phyloP scores from a whole-genome alignment of 2,113 vertebrate genomes.

The Lagopus muta region DNA sequence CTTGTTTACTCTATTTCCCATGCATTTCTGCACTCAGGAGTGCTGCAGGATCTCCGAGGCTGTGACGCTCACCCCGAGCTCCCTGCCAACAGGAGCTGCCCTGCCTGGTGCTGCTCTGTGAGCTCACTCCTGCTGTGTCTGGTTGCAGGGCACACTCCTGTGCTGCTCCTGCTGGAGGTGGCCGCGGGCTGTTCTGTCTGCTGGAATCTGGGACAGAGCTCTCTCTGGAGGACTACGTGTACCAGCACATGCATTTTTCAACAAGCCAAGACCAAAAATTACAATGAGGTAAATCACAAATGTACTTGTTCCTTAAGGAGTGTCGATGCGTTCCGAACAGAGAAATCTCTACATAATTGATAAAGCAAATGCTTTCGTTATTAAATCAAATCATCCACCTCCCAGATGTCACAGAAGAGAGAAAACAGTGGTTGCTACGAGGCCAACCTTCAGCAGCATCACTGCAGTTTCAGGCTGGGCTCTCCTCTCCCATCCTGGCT shows the following conservation, averaged over 20 bases:
- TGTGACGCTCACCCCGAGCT: accelerated
- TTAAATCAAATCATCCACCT: not conserved
- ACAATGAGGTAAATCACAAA: constrained; percentile 33
- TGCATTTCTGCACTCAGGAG: accelerated
- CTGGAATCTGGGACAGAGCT: constrained; percentile 39
- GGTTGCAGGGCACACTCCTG: not conserved
- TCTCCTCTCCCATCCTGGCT: accelerated
- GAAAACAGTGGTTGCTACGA: not conserved
- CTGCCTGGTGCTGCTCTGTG: too few species aligned
- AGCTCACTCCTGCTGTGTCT: not conserved
- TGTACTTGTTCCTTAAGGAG: not conserved
- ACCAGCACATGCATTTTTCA: constrained; percentile 51
- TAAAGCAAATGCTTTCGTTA: not conserved
- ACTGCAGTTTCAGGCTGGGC: accelerated
- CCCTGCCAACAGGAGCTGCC: not conserved
- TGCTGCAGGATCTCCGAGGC: accelerated
- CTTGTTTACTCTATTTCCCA: not conserved
- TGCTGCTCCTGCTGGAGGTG: not conserved
- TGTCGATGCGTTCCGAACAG: not conserved
- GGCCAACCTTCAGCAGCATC: not conserved
- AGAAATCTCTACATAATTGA: constrained; percentile 9
- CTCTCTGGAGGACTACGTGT: constrained; percentile 13
- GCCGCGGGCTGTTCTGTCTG: constrained; percentile 15
- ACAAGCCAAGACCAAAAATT: constrained; percentile 24
- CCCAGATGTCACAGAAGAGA: not conserved